These are phyloP conservation scores for Polyergus mexicanus DNA, from an alignment of 1,140 invertebrate species.

Conservation along the genomic window DNA sequence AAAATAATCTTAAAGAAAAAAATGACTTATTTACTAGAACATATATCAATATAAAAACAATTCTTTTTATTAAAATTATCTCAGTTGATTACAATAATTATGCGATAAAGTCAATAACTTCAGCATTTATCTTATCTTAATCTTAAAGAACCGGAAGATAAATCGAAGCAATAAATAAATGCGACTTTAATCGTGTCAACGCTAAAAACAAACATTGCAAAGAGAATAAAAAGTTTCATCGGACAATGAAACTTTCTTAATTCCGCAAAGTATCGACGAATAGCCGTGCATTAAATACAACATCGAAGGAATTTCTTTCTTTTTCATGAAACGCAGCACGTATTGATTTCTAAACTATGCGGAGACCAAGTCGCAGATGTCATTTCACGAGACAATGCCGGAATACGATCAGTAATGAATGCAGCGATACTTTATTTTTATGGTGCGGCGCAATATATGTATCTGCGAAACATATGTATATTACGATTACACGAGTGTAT, in stretches of 20 bases:
- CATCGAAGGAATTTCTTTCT: slow-evolving; percentile 20
- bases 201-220: background rate
- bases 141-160: background rate
- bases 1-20: too few relatives aligned
- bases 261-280: background rate
- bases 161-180: background rate
- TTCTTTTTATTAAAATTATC: background rate
- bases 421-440: slow-evolving; percentile 69
- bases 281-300: background rate
- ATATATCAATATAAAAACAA: background rate
- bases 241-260: background rate
- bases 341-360: slow-evolving; percentile 69
- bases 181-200: background rate
- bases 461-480: slow-evolving; percentile 15
- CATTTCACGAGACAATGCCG: slow-evolving; percentile 51
- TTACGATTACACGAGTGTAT: background rate
- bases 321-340: slow-evolving; percentile 34
- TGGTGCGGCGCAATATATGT: too few relatives aligned
- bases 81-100: too few relatives aligned
- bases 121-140: background rate
- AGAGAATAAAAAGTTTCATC: background rate
- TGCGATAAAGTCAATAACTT: background rate
- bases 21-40: too few relatives aligned
- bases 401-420: slow-evolving; percentile 57
- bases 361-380: slow-evolving; percentile 59